Evolutionary conservation across 64 coral and sea anemone species (phyloP).

Genomic region (Porites australiensis): DNA sequence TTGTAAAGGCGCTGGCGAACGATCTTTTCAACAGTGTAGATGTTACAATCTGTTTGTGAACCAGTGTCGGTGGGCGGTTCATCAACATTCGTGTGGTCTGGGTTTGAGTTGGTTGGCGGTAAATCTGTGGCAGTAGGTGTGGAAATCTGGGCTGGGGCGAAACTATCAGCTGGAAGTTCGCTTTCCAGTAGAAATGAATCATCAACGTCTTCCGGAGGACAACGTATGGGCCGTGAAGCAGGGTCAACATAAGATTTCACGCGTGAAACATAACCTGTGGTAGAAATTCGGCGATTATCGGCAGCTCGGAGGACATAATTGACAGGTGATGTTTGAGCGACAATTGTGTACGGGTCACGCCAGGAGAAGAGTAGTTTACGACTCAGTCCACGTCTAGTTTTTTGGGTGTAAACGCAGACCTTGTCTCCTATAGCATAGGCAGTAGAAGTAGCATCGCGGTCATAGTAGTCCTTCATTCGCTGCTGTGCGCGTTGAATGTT

Average conservation of each 20-base stretch:
- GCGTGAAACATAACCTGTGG: conserved; percentile 23
- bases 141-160: neutral
- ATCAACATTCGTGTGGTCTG: neutral
- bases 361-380: conserved; percentile 29
- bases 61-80: neutral
- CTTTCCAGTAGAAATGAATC: neutral
- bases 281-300: conserved; percentile 17
- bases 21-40: conserved; percentile 17
- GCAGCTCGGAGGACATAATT: conserved; percentile 44
- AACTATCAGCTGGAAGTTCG: neutral
- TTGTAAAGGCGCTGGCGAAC: neutral
- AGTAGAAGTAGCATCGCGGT: neutral
- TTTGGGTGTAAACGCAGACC: conserved; percentile 61
- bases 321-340: neutral
- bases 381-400: conserved; percentile 14
- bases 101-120: neutral
- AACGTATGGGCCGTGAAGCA: neutral
- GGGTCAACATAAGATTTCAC: conserved; percentile 64
- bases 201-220: neutral
- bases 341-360: conserved; percentile 36
- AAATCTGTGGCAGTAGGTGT: neutral
- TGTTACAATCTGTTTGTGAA: neutral
- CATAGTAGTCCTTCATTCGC: conserved; percentile 45
- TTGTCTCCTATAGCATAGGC: conserved; percentile 21
- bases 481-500: conserved; percentile 46